These are phyloP conservation scores for Baccha elongata DNA, from an alignment of 2,888 invertebrate genomes.

Conservation along the genomic window DNA sequence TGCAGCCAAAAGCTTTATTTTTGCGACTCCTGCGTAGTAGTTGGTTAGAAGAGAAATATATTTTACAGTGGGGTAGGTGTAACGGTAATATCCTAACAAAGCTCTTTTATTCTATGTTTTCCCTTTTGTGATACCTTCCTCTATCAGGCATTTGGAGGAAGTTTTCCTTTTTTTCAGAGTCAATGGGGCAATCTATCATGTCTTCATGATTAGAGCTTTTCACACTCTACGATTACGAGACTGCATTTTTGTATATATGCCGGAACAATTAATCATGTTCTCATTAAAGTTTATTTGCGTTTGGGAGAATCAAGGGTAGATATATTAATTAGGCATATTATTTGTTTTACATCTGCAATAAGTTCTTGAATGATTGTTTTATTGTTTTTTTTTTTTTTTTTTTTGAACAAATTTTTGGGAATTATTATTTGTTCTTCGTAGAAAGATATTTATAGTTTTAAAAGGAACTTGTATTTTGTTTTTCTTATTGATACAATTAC, in stretches of 20 bases:
- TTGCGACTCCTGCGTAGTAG: slow-evolving; percentile 58
- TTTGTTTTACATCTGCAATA: slow-evolving; percentile 26
- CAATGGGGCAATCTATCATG: slow-evolving; percentile 57
- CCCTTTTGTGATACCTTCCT: background rate
- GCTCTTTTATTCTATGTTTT: slow-evolving; percentile 41
- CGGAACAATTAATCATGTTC: slow-evolving; percentile 63
- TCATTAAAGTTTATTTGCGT: slow-evolving; percentile 40
- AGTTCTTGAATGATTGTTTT: slow-evolving; percentile 13
- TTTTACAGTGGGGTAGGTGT: slow-evolving; percentile 69
- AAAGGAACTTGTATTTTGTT: background rate
- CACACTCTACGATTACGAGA: slow-evolving; percentile 14
- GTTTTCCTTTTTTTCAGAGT: slow-evolving; percentile 48
- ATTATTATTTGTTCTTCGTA: background rate
- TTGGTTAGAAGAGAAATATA: slow-evolving; percentile 41
- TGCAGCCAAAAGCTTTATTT: slow-evolving; percentile 62
- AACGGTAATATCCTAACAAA: slow-evolving; percentile 51
- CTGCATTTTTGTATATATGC: slow-evolving; percentile 55
- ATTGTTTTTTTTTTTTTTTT: slow-evolving; percentile 1
- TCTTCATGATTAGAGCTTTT: slow-evolving; percentile 56
- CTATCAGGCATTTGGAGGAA: background rate
- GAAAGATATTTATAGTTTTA: background rate
- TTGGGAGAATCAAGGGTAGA: slow-evolving; percentile 46
- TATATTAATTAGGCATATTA: slow-evolving; percentile 52
- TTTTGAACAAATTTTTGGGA: background rate
- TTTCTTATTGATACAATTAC: background rate